Evolutionary conservation across 2,797 vertebrate species (phyloP).

Genomic region (Pogonophryne albipinna): DNA sequence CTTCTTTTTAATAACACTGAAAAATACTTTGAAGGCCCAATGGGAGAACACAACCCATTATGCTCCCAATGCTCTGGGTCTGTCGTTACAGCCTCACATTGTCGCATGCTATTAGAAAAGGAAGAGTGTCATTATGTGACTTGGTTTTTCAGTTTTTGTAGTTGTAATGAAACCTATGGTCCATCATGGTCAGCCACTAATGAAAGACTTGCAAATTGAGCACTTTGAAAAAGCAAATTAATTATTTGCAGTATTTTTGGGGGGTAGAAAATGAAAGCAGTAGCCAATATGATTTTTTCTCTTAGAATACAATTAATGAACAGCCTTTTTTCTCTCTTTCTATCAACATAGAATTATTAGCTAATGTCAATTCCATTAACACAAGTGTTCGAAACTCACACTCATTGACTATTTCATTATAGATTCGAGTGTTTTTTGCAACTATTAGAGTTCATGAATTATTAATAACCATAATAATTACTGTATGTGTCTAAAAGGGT

Average conservation of each 20-base stretch:
- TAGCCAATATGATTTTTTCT: background rate
- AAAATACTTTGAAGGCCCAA: constrained; percentile 67
- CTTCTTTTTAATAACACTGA: constrained; percentile 73
- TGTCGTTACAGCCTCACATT: constrained; percentile 59
- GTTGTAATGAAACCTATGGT: constrained; percentile 32
- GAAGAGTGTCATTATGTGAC: constrained; percentile 30
- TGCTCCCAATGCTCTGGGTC: constrained; percentile 42
- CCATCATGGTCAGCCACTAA: constrained; percentile 37
- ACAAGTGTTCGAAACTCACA: constrained; percentile 28
- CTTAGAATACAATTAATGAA: constrained; percentile 31
- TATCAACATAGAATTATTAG: constrained; percentile 9
- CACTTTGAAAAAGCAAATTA: constrained; percentile 34
- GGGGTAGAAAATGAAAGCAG: constrained; percentile 7
- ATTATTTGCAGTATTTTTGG: constrained; percentile 29
- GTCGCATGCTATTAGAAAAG: constrained; percentile 48
- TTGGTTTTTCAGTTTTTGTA: background rate
- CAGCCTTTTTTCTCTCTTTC: background rate
- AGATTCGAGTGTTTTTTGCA: constrained; percentile 27
- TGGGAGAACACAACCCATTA: constrained; percentile 59
- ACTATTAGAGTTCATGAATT: constrained; percentile 35
- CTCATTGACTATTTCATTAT: constrained; percentile 22
- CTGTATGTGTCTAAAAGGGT: constrained; percentile 23
- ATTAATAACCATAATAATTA: constrained; percentile 36
- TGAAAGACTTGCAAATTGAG: constrained; percentile 53
- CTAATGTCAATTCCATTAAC: constrained; percentile 29